Base-by-base conservation (phyloP, 2,113 vertebrate genomes). In the Proteles cristata region DNA sequence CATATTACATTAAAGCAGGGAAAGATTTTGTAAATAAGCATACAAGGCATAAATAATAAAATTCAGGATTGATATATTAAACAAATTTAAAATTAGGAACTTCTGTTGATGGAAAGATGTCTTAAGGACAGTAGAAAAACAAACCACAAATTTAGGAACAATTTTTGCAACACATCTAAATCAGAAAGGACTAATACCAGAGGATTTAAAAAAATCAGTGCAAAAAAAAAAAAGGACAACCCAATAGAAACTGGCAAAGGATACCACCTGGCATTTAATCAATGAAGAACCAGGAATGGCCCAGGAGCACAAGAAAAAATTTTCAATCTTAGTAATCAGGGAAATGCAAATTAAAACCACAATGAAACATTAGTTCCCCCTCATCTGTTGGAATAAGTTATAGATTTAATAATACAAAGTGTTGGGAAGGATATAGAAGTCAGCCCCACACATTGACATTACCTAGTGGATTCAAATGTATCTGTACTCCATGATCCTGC, bases 1-100 rank as follows among this genome's bases (percentile, higher is more conserved):
- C 55, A 69, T 61, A 45, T 43, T n/a, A 55, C 61, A 31, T 43
- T n/a, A 53, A 11, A 39, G 9, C 28, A 69, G 26, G 16, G 33
- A 66, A 50, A 5, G 25, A 85, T 77, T 95, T 96, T 26, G 66
- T 96, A 89, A 97, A 90, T 96, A 80, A 93, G 65, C 25, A 81
- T 74, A 69, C 84, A 73, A 85, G 39, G 2, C 15, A 87, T 91
- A 85, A 93, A 77, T 79, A 45, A 76, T 80, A 43, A 96, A 95
- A 23, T 82, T 95, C 23, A 93, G 28, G 7, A n/a, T 15, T 58
- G 8, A 53, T 65, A 55, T 74, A 65, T 68, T 74, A 95, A 81
- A 55, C 19, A 90, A 58, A 94, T 95, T 81, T 90, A 80, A 93
- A 94, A 71, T 88, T 71, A 93, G 95, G 23, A 76, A 77, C n/a